Evolutionary conservation across 2,113 vertebrate genomes (phyloP).

Genomic region (Pterocles orientalis): DNA sequence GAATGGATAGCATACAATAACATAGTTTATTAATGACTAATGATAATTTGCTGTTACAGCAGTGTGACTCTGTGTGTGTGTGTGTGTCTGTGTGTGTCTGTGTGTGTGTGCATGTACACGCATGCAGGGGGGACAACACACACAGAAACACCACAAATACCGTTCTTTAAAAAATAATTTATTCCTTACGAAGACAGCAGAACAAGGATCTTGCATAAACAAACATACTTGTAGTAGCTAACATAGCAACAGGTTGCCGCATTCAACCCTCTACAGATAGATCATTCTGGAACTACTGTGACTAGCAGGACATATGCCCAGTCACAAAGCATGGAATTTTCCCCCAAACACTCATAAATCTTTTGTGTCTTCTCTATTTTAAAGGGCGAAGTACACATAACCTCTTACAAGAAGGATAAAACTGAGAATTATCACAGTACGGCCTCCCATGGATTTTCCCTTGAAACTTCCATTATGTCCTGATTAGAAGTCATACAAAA

Average conservation of each 20-base stretch:
- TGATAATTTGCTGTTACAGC: neutral
- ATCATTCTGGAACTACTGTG: neutral
- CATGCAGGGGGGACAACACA: fast-evolving
- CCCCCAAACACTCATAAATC: neutral
- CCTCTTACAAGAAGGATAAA: neutral
- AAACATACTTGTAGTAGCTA: fast-evolving
- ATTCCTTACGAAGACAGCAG: neutral
- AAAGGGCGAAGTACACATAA: neutral
- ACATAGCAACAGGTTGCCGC: neutral
- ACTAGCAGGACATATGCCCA: neutral
- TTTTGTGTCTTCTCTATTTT: neutral
- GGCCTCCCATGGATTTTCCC: neutral
- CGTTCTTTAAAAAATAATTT: neutral
- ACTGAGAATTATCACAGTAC: neutral
- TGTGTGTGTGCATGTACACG: fast-evolving
- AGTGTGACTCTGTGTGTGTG: neutral
- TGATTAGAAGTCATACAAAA: neutral
- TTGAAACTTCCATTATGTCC: neutral
- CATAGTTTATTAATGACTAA: neutral
- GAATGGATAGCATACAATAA: neutral
- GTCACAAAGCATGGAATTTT: neutral
- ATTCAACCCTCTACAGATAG: neutral
- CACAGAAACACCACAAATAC: neutral
- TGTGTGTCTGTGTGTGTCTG: too few relatives aligned
- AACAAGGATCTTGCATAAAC: neutral